Conservation (phyloP, 2,113 vertebrate species). For the Perca schrenkii region DNA sequence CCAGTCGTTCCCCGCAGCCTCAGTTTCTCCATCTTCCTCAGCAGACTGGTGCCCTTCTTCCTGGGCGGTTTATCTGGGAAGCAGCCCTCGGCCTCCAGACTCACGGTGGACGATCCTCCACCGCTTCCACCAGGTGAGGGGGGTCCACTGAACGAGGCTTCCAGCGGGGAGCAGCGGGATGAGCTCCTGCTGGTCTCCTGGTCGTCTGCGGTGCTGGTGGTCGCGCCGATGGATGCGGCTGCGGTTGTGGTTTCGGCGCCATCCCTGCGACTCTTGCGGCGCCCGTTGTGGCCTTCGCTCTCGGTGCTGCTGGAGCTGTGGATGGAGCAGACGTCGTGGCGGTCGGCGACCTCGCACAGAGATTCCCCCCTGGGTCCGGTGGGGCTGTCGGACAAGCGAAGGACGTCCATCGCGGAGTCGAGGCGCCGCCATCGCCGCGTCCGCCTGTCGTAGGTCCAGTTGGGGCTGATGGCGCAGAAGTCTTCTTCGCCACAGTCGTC, state of each 20-base stretch:
- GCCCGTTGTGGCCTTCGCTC: constrained; percentile 76
- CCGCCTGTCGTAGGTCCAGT: constrained; percentile 87
- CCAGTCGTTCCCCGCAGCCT: constrained; percentile 77
- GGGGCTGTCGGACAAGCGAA: constrained; percentile 52
- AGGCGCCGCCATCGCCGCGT: constrained; percentile 85
- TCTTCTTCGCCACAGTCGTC: constrained; percentile 87
- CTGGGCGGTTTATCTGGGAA: constrained; percentile 79
- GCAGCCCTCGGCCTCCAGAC: constrained; percentile 50
- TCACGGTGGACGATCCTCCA: constrained; percentile 51
- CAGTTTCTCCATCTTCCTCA: constrained; percentile 91
- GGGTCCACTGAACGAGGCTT: constrained; percentile 81
- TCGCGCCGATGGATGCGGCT: neutral
- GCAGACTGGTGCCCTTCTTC: constrained; percentile 85
- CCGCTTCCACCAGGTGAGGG: constrained; percentile 68
- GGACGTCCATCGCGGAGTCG: constrained; percentile 51
- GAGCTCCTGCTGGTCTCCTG: constrained; percentile 80
- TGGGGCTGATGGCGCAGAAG: constrained; percentile 88
- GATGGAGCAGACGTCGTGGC: constrained; percentile 83
- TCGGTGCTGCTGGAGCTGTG: constrained; percentile 88
- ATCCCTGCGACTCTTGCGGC: neutral
- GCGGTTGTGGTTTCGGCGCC: fast-evolving
- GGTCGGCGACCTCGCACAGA: constrained; percentile 70
- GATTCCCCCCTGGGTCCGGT: constrained; percentile 27
- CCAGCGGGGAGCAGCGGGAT: constrained; percentile 83
- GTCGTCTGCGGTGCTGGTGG: constrained; percentile 67